Evolutionary conservation across 2,888 invertebrate genomes (phyloP).

Genomic region (Diarsia rubi): DNA sequence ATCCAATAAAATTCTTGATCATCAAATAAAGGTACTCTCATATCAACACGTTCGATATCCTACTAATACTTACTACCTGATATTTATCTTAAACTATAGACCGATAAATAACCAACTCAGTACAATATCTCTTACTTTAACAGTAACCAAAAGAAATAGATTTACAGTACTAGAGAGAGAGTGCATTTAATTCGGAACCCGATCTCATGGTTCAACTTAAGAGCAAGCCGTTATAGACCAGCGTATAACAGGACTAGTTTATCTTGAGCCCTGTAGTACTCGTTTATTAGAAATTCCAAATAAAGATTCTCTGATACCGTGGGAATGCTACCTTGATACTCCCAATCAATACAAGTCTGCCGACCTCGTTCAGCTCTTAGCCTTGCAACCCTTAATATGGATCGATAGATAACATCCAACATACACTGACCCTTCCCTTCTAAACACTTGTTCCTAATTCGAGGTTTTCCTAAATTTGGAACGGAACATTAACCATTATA

Average conservation of each 20-base stretch:
- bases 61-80: background rate
- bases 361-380: conserved; percentile 64
- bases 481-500: conserved; percentile 36
- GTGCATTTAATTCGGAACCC: conserved; percentile 54
- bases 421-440: conserved; percentile 63
- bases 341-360: conserved; percentile 61
- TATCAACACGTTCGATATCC: background rate
- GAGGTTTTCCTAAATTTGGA: conserved; percentile 60
- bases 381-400: conserved; percentile 82
- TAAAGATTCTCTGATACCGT: conserved; percentile 69
- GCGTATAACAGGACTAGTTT: conserved; percentile 33
- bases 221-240: conserved; percentile 44
- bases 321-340: conserved; percentile 69
- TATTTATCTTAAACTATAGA: conserved; percentile 2
- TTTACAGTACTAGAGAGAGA: conserved; percentile 52
- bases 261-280: conserved; percentile 43
- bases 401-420: conserved; percentile 57
- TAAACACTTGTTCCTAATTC: conserved; percentile 63
- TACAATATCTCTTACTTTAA: conserved; percentile 11
- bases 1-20: background rate
- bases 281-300: conserved; percentile 68
- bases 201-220: conserved; percentile 45
- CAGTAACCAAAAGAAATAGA: conserved; percentile 34
- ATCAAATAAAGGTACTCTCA: background rate
- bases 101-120: conserved; percentile 27